These are phyloP conservation scores for Pachyseris speciosa DNA, from an alignment of 64 coral and sea anemone genomes.

Conservation along the genomic window DNA sequence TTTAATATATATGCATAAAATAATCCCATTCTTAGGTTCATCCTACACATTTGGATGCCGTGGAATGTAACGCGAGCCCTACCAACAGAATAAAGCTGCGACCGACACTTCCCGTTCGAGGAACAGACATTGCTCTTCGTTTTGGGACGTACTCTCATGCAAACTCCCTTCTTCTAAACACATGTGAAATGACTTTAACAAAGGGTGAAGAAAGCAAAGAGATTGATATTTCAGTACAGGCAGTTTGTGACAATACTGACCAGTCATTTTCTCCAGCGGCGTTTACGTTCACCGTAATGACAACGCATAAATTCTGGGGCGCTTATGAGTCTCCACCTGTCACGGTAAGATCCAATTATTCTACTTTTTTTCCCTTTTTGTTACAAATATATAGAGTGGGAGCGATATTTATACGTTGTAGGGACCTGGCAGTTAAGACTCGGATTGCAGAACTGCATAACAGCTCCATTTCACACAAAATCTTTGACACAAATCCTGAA, in stretches of 20 bases:
- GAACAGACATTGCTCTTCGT: background rate
- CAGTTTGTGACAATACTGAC: background rate
- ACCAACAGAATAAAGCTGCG: background rate
- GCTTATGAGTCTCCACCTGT: background rate
- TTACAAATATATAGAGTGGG: too few species aligned
- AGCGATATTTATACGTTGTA: too few species aligned
- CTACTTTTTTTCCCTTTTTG: background rate
- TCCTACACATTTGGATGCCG: background rate
- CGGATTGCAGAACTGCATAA: too few species aligned
- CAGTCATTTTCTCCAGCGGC: background rate
- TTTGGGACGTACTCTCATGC: background rate
- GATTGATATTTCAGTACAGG: constrained; percentile 17
- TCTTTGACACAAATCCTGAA: too few species aligned
- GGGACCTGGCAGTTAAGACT: too few species aligned
- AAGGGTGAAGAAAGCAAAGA: background rate
- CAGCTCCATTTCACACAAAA: too few species aligned
- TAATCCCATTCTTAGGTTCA: constrained; percentile 16
- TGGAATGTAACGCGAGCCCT: constrained; percentile 22
- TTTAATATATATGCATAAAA: background rate
- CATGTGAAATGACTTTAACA: background rate
- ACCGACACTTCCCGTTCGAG: constrained; percentile 44
- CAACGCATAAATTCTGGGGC: background rate
- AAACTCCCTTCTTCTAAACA: background rate
- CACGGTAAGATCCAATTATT: background rate
- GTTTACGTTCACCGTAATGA: constrained; percentile 1